Evolutionary conservation across 2,797 vertebrate species (phyloP).

Genomic region (Linurgus olivaceus): DNA sequence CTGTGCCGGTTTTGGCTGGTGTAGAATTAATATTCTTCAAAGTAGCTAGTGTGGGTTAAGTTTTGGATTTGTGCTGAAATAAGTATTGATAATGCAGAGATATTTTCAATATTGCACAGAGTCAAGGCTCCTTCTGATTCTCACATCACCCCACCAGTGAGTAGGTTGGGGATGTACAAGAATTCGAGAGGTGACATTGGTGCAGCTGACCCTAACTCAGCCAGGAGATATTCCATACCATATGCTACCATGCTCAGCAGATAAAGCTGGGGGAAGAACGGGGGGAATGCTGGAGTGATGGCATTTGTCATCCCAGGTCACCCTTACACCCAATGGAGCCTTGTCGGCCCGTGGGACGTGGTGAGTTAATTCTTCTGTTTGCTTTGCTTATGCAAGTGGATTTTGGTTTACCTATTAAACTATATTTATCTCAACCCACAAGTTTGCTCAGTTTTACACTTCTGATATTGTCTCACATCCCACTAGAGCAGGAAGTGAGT

Average conservation of each 20-base stretch:
- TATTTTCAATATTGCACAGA: background rate
- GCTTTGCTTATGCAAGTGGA: background rate
- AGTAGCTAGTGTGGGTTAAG: background rate
- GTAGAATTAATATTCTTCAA: background rate
- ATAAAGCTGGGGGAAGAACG: background rate
- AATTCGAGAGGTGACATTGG: background rate
- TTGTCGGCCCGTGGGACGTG: fast-evolving
- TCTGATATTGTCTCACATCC: background rate
- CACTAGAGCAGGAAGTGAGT: background rate
- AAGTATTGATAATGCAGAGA: background rate
- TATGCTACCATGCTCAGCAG: background rate
- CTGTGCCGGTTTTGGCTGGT: background rate
- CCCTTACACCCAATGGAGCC: background rate
- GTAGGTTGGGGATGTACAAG: background rate
- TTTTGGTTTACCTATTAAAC: background rate
- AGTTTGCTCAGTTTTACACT: background rate
- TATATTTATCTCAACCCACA: background rate
- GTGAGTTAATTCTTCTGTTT: background rate
- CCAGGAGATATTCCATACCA: background rate
- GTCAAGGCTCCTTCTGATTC: background rate
- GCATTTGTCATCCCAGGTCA: background rate
- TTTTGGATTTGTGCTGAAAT: background rate
- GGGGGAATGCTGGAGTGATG: background rate
- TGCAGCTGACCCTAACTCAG: background rate
- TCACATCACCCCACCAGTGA: background rate